Conservation (phyloP, 2,797 vertebrate species). For the Pogonophryne albipinna region DNA sequence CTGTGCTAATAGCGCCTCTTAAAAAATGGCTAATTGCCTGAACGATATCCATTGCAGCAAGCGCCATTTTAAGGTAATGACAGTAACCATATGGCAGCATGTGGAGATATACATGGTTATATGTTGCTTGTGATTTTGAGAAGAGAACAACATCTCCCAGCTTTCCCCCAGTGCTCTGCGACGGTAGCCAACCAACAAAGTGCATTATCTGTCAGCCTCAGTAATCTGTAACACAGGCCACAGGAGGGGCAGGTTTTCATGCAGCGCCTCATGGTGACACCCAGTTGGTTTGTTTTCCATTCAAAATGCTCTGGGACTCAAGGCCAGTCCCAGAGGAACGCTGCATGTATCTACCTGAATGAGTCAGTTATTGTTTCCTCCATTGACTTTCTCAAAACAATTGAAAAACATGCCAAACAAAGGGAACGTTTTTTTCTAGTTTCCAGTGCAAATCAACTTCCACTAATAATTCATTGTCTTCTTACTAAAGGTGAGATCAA, state of each 20-base stretch:
- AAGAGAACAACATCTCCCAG: constrained; percentile 4
- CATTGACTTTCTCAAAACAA: constrained; percentile 4
- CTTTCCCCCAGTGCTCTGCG: constrained; percentile 9
- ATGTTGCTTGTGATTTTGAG: constrained; percentile 13
- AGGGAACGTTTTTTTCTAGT: constrained; percentile 14
- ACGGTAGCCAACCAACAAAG: constrained; percentile 9
- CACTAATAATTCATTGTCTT: constrained; percentile 2
- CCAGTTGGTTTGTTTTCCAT: constrained; percentile 19
- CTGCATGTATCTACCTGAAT: constrained; percentile 19
- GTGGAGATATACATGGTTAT: constrained; percentile 23
- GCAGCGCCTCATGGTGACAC: constrained; percentile 18
- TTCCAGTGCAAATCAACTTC: not conserved
- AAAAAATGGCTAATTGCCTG: constrained; percentile 27
- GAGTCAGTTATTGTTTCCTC: constrained; percentile 48
- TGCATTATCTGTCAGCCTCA: constrained; percentile 35
- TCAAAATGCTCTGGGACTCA: constrained; percentile 28
- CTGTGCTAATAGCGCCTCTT: constrained; percentile 40
- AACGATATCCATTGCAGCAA: constrained; percentile 25
- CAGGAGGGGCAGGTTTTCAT: constrained; percentile 43
- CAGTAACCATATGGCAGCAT: constrained; percentile 21
- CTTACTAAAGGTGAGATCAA: not conserved
- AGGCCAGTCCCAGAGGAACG: constrained; percentile 8
- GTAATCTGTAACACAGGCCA: constrained; percentile 32
- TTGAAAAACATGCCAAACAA: not conserved
- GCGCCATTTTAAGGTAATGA: constrained; percentile 51